phyloP scores from a whole-genome alignment of 2,888 invertebrate species.

The Drosophila subquinaria region DNA sequence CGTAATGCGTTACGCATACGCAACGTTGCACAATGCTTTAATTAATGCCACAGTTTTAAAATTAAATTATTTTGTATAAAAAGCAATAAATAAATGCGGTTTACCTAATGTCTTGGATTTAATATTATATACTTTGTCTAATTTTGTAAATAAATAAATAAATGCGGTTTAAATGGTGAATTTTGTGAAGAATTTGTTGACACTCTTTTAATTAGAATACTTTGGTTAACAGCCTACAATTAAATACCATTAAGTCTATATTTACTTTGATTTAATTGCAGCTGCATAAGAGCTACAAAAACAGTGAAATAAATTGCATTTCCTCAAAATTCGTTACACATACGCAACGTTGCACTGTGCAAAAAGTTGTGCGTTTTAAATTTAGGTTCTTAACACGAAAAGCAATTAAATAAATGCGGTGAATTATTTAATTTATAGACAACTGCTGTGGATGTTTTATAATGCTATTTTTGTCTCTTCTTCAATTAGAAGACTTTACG shows the following conservation, averaged over 20 bases:
- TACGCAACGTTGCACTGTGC: conserved; percentile 8
- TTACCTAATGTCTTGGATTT: no score
- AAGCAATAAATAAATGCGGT: no score
- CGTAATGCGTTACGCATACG: no score
- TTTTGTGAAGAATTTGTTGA: neutral
- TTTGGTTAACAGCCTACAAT: neutral
- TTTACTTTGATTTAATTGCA: neutral
- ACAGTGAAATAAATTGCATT: neutral
- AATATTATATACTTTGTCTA: no score
- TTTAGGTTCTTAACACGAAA: conserved; percentile 2
- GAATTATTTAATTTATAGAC: conserved; percentile 53
- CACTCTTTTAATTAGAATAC: neutral
- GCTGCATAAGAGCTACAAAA: neutral
- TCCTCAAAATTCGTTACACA: conserved; percentile 1
- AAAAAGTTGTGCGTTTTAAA: neutral
- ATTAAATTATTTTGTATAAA: neutral
- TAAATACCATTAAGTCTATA: neutral
- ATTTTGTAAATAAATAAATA: no score
- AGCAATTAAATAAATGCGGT: conserved; percentile 15
- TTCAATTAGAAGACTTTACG: neutral
- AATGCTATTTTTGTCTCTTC: conserved; percentile 18
- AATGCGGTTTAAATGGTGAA: no score
- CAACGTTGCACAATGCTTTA: no score
- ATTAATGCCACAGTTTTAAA: neutral
- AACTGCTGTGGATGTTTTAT: conserved; percentile 19